Conservation (phyloP, 1,140 invertebrate species). For the Leptinotarsa undecemlineata region DNA sequence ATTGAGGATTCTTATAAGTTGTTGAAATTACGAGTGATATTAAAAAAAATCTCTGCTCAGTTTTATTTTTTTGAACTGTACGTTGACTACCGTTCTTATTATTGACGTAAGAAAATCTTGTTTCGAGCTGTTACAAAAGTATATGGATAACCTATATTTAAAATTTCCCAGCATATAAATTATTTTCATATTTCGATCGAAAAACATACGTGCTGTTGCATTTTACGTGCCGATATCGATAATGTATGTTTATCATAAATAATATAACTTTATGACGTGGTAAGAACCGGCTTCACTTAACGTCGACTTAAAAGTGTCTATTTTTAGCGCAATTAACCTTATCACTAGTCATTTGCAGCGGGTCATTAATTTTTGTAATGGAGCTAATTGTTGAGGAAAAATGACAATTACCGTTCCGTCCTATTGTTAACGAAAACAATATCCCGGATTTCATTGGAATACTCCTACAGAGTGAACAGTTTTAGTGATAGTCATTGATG, state of each 20-base stretch:
- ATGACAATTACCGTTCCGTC: not conserved
- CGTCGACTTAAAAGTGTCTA: not conserved
- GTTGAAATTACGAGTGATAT: no score
- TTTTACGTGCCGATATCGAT: not conserved
- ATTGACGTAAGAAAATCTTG: no score
- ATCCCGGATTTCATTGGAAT: not conserved
- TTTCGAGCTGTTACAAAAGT: no score
- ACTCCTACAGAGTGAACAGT: no score
- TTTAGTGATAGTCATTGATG: no score
- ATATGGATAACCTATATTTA: no score
- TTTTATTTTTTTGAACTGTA: no score
- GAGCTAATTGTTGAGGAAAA: conserved; percentile 1
- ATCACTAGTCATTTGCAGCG: conserved; percentile 2
- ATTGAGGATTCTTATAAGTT: no score
- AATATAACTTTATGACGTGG: not conserved
- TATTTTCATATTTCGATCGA: no score
- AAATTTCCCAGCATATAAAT: no score
- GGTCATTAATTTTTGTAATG: conserved; percentile 8
- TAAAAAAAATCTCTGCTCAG: no score
- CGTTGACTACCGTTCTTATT: no score
- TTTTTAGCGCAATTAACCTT: conserved; percentile 2
- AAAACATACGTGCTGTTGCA: not conserved
- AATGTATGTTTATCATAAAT: not conserved
- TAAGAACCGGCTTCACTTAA: not conserved
- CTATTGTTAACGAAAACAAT: conserved; percentile 1